phyloP scores from a whole-genome alignment of 2,797 vertebrate species.

The Manis javanica region DNA sequence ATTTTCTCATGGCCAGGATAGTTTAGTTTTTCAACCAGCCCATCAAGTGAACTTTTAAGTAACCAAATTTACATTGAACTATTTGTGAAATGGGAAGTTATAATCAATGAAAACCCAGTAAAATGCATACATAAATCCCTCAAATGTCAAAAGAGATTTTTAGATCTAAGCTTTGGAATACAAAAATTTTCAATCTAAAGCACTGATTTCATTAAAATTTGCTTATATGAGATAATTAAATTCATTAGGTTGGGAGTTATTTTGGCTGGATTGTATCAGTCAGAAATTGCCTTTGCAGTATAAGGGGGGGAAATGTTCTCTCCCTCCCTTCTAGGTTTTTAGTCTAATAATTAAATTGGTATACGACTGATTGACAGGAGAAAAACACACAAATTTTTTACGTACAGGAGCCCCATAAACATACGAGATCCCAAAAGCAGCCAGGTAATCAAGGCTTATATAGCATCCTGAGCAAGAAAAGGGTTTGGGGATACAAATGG shows the following conservation, averaged over 20 bases:
- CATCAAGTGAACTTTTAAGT: constrained; percentile 76
- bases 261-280: background rate
- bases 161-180: constrained; percentile 24
- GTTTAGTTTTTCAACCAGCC: constrained; percentile 60
- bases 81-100: constrained; percentile 70
- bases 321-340: background rate
- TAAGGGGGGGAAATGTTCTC: background rate
- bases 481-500: background rate
- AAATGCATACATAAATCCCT: constrained; percentile 62
- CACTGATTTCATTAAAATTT: constrained; percentile 40
- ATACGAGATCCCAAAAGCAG: background rate
- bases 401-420: background rate
- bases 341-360: background rate
- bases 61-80: constrained; percentile 78
- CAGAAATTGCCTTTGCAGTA: background rate
- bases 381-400: background rate
- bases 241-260: background rate
- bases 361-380: background rate
- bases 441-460: background rate
- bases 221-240: constrained; percentile 1
- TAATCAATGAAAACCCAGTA: constrained; percentile 78
- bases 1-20: constrained; percentile 53
- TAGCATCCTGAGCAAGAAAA: background rate
- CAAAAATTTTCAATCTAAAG: constrained; percentile 16
- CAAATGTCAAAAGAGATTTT: constrained; percentile 74